A percentile compares a stretch with the other conserved stretches of the same genome.
Conservation (phyloP, 2,797 vertebrate genomes). For the Sebastolobus altivelis region DNA sequence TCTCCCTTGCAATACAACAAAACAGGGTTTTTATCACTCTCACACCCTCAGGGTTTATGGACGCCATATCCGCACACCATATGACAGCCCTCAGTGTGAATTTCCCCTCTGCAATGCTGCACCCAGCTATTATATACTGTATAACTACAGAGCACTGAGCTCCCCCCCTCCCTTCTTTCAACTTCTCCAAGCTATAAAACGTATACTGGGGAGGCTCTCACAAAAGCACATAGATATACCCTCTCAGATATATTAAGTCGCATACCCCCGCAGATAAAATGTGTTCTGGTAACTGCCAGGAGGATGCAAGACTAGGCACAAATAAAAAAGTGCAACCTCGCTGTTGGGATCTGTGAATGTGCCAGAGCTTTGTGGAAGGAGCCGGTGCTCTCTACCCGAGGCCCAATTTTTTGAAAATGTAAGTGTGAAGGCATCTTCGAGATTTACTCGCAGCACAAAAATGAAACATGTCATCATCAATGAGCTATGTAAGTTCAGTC, state of each 20-base stretch:
- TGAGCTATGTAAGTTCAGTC: constrained; percentile 33
- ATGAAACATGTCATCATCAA: constrained; percentile 55
- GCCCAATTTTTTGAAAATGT: constrained; percentile 13
- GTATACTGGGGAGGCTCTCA: constrained; percentile 35
- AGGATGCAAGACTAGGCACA: constrained; percentile 29
- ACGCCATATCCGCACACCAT: constrained; percentile 58
- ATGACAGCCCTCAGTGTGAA: constrained; percentile 66
- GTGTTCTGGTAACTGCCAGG: constrained; percentile 31
- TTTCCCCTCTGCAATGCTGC: constrained; percentile 51
- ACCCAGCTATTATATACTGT: constrained; percentile 39
- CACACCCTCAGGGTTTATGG: constrained; percentile 66
- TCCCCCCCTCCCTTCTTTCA: not conserved
- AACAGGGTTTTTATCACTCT: constrained; percentile 65
- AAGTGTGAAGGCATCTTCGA: constrained; percentile 23
- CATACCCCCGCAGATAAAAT: constrained; percentile 38
- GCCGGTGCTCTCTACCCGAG: constrained; percentile 24
- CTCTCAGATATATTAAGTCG: constrained; percentile 46
- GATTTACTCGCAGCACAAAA: constrained; percentile 40
- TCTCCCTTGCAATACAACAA: constrained; percentile 72
- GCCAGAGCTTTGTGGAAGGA: constrained; percentile 18
- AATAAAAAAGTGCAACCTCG: constrained; percentile 32
- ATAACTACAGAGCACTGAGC: constrained; percentile 14
- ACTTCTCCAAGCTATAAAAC: constrained; percentile 43
- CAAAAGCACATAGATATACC: constrained; percentile 37
- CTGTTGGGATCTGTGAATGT: constrained; percentile 17